Evolutionary conservation across 2,797 vertebrate species (phyloP), one percentile per base, ranked within the genome.

Genomic region (Salmo trutta): DNA sequence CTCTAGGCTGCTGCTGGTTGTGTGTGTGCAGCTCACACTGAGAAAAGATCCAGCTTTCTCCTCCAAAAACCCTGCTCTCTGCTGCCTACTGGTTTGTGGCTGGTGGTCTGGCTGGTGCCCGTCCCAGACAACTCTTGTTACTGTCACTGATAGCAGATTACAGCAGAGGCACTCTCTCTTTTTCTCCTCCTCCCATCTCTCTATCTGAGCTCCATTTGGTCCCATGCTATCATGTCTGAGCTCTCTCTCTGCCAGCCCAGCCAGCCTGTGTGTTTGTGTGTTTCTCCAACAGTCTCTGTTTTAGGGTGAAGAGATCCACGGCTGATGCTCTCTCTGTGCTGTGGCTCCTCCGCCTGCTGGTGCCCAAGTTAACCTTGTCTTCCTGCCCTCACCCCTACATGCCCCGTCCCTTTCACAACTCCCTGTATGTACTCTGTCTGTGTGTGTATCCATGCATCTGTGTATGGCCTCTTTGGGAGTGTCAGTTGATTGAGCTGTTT

Each of bases 1-100:
- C 66, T 77, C 52, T 17, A 80, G 53, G 71, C 53, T 8, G 74
- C 79, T 75, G 29, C 19, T 31, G 17, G 47, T 47, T 75, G 67
- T 78, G 62, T 71, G 76, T 33, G 72, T 59, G 75, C 52, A 67
- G 75, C 53, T 73, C 36, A 15, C 41, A 59, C 64, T 56, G 17
- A 5, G 31, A 1, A 41, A 15, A 29, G 17, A 47, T 21, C 14
- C 1, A 2, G 31, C 41, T 4, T 33, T 51, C 33, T 17, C 8
- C 16, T 71, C 70, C 47, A 71, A 5, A 71, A 52, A 21, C 24
- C 71, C 71, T 56, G 71, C 51, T 73, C 47, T 14, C 51, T 54
- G 7, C 68, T 70, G 19, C 8, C 69, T 51, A 52, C 52, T 56
- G n/a, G 27, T 6, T 72, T 6, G 14, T 6, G 14, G 12, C 62